Base-by-base conservation (phyloP, 2,888 invertebrate genomes). In the Euspilapteryx auroguttella region DNA sequence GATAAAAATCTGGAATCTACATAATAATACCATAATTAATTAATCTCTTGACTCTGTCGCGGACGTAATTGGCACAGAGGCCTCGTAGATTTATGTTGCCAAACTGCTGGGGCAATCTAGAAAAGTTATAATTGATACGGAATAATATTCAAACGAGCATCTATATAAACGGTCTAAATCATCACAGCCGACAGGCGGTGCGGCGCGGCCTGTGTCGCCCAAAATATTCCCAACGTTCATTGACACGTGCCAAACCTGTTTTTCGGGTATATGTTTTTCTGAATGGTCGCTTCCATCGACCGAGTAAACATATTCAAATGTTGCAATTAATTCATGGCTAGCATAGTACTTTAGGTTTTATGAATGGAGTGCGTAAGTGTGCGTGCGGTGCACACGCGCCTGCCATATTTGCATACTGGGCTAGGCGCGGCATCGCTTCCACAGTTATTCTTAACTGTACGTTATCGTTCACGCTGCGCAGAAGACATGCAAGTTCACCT, bases 181-280 rank as follows among this genome's bases (percentile, higher is more conserved):
- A 66, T 65, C 55, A 44, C 55, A 53, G 51, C 54, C 45, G 54
- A 49, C 61, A 47, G 49, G 47, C 51, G 44, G 35, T 27, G 45
- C 10, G 44, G 40, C 47, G 41, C n/a, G n/a, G n/a, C n/a, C n/a
- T n/a, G n/a, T n/a, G n/a, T n/a, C 58, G 59, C 62, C 57, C 69
- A 58, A 71, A 68, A 63, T 66, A 58, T 66, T 61, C 64, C 63
- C 55, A 49, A 51, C 73, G 73, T 73, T 69, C 75, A 64, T 73
- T 73, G 75, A 75, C 75, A 71, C 75, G 75, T 66, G 75, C 73
- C 55, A 55, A 73, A 73, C 75, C 69, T 47, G 71, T n/a, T 73
- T 75, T 61, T 56, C 51, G 54, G 59, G 57, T 61, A 42, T 59
- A 65, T 64, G 71, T 71, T 28, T 28, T 71, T 65, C 61, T 71